Base-by-base conservation (phyloP, 2,113 vertebrate species). In the Amblyopsis rosae region DNA sequence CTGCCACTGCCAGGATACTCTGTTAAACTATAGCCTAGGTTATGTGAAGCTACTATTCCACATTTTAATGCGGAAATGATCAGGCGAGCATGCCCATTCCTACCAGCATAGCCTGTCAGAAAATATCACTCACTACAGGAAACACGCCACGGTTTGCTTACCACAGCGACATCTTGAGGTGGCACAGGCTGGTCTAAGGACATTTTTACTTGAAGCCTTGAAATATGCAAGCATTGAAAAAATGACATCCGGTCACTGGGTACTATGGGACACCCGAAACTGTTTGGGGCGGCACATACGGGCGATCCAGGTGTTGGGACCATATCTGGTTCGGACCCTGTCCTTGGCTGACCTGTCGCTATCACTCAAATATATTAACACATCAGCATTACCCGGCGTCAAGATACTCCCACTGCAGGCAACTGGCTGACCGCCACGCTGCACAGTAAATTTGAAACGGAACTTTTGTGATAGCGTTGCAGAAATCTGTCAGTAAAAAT, bases 261-360 rank as follows among this genome's bases (percentile, higher is more conserved):
- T 53, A 12, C n/a, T n/a, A n/a, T 53, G 12, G n/a, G 12, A 2
- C 50, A 53, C 9, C n/a, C 81, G 67, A 86, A 87, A 89, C 88
- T 88, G 83, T 83, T 62, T 79, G 77, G 90, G 91, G 90, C 89
- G 90, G 81, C 82, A 87, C 81, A 85, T 59, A 19, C 17, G 65
- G 56, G 66, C 70, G 70, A 86, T 70, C 87, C 91, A 91, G 90
- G 89, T 92, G 86, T 74, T 77, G 86, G 89, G 82, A 81, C 19
- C 19, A 19, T 19, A 19, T 19, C 19, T 19, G 19, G 19, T 19
- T 19, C 19, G 19, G 19, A 19, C 82, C 62, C 73, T 82, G 82
- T 84, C 86, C 87, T 75, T 72, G 69, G 76, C 46, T 70, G 11
- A 58, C 68, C 56, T 46, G 59, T 70, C 75, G 69, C 92, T 92